Conservation (phyloP, 2,113 vertebrate genomes). For the Hippopotamus amphibius region DNA sequence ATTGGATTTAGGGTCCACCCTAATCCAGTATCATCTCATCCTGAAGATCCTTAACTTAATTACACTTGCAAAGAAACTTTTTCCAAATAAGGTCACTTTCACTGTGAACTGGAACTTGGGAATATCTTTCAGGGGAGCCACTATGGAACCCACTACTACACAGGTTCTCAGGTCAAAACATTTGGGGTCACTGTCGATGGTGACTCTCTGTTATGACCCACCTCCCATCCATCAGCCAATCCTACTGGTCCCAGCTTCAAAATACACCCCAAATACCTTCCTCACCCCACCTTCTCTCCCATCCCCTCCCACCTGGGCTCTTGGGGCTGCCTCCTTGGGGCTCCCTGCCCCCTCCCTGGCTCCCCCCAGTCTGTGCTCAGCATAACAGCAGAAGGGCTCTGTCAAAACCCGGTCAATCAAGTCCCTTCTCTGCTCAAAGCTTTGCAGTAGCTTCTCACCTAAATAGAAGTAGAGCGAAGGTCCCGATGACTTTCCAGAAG, state of each 20-base stretch:
- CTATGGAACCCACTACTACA: background rate
- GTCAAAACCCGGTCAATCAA: background rate
- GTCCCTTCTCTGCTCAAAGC: background rate
- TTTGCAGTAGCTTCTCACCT: background rate
- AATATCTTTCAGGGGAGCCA: background rate
- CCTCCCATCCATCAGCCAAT: background rate
- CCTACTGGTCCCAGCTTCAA: background rate
- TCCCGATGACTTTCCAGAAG: rapidly evolving
- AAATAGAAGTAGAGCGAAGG: background rate
- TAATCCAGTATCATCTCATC: background rate
- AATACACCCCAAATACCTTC: background rate
- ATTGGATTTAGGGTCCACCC: background rate
- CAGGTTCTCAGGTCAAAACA: background rate
- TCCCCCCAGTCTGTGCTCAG: background rate
- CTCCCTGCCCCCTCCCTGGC: background rate
- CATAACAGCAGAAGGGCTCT: background rate
- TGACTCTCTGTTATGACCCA: background rate
- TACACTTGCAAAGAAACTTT: background rate
- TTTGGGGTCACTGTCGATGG: background rate
- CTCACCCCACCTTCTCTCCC: background rate
- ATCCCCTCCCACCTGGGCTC: background rate
- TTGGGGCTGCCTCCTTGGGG: rapidly evolving
- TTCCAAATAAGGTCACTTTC: background rate
- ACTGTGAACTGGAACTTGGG: background rate
- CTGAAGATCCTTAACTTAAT: background rate